These are phyloP conservation scores for Caenorhabditis angaria DNA, from an alignment of 2,888 invertebrate species.

Conservation along the genomic window DNA sequence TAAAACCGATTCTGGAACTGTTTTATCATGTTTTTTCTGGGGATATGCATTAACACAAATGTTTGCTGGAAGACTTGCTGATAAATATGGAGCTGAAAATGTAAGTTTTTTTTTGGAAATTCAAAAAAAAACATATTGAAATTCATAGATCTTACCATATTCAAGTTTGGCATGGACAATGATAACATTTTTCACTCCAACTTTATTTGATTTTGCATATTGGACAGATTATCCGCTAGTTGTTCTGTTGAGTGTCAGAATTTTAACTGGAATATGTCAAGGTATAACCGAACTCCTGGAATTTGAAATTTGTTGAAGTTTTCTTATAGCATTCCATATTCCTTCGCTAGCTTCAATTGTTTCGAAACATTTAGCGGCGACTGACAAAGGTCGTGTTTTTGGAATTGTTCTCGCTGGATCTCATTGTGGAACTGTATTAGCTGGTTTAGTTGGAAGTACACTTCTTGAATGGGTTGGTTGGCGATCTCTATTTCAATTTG, in stretches of 20 bases:
- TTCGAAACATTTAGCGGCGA: constrained; percentile 78
- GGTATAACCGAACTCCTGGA: constrained; percentile 69
- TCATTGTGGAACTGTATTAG: constrained; percentile 77
- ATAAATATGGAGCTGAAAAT: constrained; percentile 63
- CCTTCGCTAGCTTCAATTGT: constrained; percentile 81
- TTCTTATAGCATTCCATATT: constrained; percentile 77
- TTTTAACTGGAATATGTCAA: constrained; percentile 79
- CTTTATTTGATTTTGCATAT: constrained; percentile 74
- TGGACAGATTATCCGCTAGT: constrained; percentile 75
- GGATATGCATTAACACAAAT: constrained; percentile 80
- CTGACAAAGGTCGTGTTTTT: constrained; percentile 79
- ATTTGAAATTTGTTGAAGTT: constrained; percentile 5
- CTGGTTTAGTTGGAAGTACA: constrained; percentile 80
- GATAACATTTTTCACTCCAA: constrained; percentile 68
- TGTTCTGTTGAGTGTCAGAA: constrained; percentile 77
- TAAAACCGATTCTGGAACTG: constrained; percentile 80
- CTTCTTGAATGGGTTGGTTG: constrained; percentile 79
- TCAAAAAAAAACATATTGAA: background rate
- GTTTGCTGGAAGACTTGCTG: constrained; percentile 75
- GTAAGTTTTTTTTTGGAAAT: constrained; percentile 14
- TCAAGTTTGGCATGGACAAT: constrained; percentile 76
- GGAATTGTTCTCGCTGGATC: constrained; percentile 79
- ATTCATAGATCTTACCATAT: constrained; percentile 76
- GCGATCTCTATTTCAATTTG: constrained; percentile 78
- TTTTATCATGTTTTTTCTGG: constrained; percentile 82